These are phyloP conservation scores for Galeopterus variegatus DNA, from an alignment of 2,113 vertebrate species.

Conservation along the genomic window DNA sequence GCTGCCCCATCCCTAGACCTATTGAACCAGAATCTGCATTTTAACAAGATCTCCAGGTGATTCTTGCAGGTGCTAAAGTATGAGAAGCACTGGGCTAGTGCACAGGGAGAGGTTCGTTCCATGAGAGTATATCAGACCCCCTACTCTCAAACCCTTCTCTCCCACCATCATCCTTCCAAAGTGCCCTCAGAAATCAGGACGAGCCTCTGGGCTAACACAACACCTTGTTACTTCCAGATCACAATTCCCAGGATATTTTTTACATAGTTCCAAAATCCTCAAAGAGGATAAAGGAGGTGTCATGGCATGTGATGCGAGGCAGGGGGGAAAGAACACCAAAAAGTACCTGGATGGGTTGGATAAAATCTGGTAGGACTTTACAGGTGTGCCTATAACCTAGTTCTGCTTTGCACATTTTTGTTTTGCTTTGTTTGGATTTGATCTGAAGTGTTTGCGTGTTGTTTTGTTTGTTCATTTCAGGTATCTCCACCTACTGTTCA, in stretches of 20 bases:
- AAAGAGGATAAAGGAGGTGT: neutral
- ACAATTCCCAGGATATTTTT: neutral
- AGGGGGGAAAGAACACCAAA: neutral
- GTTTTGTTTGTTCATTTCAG: neutral
- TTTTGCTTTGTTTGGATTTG: neutral
- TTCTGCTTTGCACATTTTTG: neutral
- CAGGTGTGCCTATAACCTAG: fast-evolving
- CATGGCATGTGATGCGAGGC: neutral
- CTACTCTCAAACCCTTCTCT: neutral
- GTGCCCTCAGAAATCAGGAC: neutral
- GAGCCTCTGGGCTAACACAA: neutral
- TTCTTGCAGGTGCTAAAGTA: neutral
- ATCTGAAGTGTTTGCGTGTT: neutral
- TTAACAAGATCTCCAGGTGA: neutral
- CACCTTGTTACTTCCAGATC: neutral
- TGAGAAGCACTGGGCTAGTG: fast-evolving
- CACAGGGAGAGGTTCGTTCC: too few relatives aligned
- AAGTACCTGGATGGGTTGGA: neutral
- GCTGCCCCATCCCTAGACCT: too few relatives aligned
- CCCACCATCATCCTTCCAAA: neutral
- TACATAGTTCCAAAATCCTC: neutral
- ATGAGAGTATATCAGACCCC: neutral
- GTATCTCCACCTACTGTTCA: neutral
- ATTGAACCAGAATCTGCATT: neutral
- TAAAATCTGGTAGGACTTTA: too few relatives aligned